Evolutionary conservation across 2,888 invertebrate genomes (phyloP).

Genomic region (Macrosiphum euphorbiae): DNA sequence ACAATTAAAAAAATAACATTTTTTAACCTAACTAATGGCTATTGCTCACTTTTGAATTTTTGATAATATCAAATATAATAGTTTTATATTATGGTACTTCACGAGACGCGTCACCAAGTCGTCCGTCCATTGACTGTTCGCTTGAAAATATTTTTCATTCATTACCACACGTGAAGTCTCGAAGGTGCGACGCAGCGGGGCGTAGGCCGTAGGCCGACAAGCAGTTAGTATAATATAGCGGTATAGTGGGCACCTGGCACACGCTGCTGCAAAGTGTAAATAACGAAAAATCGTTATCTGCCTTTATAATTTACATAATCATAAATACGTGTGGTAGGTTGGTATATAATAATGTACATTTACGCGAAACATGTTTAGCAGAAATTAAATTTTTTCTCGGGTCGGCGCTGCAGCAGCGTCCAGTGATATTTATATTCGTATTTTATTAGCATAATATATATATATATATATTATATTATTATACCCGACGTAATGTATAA

Average conservation of each 20-base stretch:
- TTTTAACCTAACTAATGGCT: background rate
- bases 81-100: background rate
- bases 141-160: slow-evolving; percentile 28
- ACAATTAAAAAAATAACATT: background rate
- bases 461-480: background rate
- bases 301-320: background rate
- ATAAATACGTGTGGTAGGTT: background rate
- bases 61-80: background rate
- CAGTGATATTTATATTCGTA: background rate
- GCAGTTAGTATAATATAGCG: background rate
- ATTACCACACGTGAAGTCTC: background rate
- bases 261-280: background rate
- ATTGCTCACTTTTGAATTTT: background rate
- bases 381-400: background rate
- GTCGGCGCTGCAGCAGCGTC: background rate
- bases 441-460: background rate
- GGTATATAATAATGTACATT: background rate
- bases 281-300: background rate
- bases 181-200: background rate
- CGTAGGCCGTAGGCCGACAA: background rate
- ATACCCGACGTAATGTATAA: background rate
- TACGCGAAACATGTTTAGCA: background rate
- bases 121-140: background rate
- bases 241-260: background rate
- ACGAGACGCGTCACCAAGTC: background rate